A percentile compares a stretch with the other conserved stretches of the same genome.
Conservation (phyloP, 2,797 vertebrate species). For the Epinephelus awoara region DNA sequence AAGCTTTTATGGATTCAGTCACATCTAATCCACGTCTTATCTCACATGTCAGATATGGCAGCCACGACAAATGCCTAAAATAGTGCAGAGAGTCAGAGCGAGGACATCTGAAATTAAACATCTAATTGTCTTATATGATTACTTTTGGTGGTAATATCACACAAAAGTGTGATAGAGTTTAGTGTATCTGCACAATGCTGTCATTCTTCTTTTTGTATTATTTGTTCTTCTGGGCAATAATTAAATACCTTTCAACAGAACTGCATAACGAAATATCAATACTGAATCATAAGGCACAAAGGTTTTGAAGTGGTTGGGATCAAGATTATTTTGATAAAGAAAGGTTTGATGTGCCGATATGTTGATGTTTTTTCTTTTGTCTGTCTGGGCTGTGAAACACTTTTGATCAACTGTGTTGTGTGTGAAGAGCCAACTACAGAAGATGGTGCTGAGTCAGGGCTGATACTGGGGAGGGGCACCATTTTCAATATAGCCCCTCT, state of each 20-base stretch:
- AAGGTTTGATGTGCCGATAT: neutral
- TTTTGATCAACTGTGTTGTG: neutral
- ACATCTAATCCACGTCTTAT: constrained; percentile 50
- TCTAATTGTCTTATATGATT: neutral
- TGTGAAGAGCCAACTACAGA: accelerated
- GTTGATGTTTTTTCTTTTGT: neutral
- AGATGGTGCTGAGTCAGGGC: too few species aligned
- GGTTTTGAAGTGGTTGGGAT: neutral
- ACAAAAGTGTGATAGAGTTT: neutral
- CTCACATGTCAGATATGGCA: constrained; percentile 45
- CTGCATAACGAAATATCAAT: neutral
- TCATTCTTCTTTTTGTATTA: neutral
- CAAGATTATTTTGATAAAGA: neutral
- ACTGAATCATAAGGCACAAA: neutral
- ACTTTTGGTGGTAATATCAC: neutral
- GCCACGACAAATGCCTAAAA: constrained; percentile 28
- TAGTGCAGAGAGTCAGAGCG: constrained; percentile 23
- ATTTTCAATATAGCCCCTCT: too few species aligned
- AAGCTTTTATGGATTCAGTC: constrained; percentile 52
- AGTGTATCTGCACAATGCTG: neutral
- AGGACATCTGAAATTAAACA: constrained; percentile 5
- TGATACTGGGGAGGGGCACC: too few species aligned
- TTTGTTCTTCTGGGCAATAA: neutral
- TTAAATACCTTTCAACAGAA: neutral
- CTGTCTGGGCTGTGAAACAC: neutral